Evolutionary conservation across 2,797 vertebrate species (phyloP).

Genomic region (Pachyuromys duprasi): DNA sequence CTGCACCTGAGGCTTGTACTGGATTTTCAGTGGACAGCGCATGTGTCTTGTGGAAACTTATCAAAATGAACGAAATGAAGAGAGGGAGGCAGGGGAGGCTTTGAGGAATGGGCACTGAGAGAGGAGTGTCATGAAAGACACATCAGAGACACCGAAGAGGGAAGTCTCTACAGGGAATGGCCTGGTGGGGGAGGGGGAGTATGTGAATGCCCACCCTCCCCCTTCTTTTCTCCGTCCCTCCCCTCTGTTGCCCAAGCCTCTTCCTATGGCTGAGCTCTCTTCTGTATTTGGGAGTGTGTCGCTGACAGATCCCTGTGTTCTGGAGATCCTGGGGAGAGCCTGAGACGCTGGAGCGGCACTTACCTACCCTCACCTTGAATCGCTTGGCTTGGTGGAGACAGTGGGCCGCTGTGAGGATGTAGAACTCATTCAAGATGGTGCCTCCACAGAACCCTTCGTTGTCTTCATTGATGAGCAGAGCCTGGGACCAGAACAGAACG

Average conservation of each 20-base stretch:
- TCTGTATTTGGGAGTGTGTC: not conserved
- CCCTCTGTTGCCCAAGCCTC: not conserved
- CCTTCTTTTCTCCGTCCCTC: not conserved
- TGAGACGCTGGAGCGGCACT: conserved; percentile 61
- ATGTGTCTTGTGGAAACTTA: not conserved
- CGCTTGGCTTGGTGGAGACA: conserved; percentile 92
- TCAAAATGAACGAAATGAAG: not conserved
- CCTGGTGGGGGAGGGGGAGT: not conserved
- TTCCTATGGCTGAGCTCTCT: not conserved
- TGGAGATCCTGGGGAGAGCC: not conserved
- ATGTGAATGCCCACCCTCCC: rapidly evolving
- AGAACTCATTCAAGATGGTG: conserved; percentile 91
- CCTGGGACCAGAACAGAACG: conserved; percentile 84
- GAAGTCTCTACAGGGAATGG: not conserved
- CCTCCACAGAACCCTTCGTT: conserved; percentile 94
- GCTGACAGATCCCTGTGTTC: not conserved
- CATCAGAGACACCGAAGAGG: not conserved
- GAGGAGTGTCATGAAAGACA: no score
- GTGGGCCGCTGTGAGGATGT: conserved; percentile 95
- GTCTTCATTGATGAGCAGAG: conserved; percentile 91
- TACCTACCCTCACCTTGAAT: conserved; percentile 92
- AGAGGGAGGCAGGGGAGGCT: not conserved
- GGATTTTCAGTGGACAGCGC: not conserved
- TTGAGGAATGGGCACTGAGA: not conserved
- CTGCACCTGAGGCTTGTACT: rapidly evolving